Percentiles rank a stretch among this genome's conserved stretches.
phyloP scores from a whole-genome alignment of 2,797 vertebrate genomes.

The Neopelma chrysocephalum region DNA sequence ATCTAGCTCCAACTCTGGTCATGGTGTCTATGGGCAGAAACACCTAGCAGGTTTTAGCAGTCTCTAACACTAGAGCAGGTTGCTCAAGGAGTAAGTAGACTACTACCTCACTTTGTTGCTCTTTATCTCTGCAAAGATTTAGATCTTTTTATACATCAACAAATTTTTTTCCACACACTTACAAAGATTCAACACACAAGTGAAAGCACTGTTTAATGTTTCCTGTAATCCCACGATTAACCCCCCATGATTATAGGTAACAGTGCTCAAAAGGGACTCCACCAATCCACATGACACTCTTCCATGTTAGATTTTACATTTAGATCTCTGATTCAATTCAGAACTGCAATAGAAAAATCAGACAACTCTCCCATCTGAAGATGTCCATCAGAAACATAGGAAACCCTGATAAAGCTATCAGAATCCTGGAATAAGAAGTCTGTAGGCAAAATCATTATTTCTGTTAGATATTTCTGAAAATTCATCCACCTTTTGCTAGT shows the following conservation, averaged over 20 bases:
- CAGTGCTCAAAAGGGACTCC: not conserved
- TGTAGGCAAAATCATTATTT: not conserved
- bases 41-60: not conserved
- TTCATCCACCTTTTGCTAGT: not conserved
- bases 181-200: not conserved
- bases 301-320: not conserved
- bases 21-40: not conserved
- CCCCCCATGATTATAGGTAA: not conserved
- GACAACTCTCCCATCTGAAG: not conserved
- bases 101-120: not conserved
- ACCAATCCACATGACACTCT: not conserved
- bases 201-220: not conserved
- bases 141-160: not conserved
- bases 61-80: not conserved
- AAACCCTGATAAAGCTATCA: not conserved
- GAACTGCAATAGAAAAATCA: not conserved
- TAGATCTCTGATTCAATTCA: not conserved
- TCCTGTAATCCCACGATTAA: not conserved
- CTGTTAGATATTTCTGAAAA: not conserved
- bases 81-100: not conserved
- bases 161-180: constrained; percentile 20
- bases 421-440: not conserved
- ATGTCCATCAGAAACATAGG: not conserved
- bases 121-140: not conserved
- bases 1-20: not conserved